A percentile compares a stretch with the other conserved stretches of the same genome.
These are phyloP conservation scores for Erythrolamprus reginae DNA, from an alignment of 2,113 vertebrate species.

Conservation along the genomic window DNA sequence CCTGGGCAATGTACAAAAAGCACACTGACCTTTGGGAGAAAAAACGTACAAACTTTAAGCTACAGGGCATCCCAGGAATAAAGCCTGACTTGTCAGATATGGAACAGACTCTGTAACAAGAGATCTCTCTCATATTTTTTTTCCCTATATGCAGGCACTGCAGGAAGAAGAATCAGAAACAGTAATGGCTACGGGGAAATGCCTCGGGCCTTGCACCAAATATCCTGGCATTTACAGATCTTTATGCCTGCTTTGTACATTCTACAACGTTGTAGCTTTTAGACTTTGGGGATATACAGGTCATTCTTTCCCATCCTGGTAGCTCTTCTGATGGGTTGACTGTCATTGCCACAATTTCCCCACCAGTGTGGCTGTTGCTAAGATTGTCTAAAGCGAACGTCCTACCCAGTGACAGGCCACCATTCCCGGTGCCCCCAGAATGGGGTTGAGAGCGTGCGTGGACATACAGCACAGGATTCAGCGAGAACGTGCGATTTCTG, in stretches of 20 bases:
- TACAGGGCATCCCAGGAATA: background rate
- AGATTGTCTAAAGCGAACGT: background rate
- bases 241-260: background rate
- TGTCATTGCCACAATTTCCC: background rate
- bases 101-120: background rate
- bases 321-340: background rate
- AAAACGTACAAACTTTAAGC: background rate
- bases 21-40: conserved; percentile 24
- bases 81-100: background rate
- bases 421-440: too few species aligned
- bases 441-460: too few species aligned
- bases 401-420: too few species aligned
- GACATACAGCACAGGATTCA: too few species aligned
- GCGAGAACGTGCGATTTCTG: too few species aligned
- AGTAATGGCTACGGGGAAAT: background rate
- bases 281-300: background rate
- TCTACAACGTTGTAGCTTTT: background rate
- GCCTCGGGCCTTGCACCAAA: background rate
- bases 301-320: background rate
- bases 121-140: background rate
- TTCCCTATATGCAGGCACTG: too few species aligned
- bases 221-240: background rate
- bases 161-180: background rate
- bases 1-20: background rate
- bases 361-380: background rate